These are phyloP conservation scores for Bathynomus jamesi DNA, from an alignment of 1,140 invertebrate species.

Conservation along the genomic window DNA sequence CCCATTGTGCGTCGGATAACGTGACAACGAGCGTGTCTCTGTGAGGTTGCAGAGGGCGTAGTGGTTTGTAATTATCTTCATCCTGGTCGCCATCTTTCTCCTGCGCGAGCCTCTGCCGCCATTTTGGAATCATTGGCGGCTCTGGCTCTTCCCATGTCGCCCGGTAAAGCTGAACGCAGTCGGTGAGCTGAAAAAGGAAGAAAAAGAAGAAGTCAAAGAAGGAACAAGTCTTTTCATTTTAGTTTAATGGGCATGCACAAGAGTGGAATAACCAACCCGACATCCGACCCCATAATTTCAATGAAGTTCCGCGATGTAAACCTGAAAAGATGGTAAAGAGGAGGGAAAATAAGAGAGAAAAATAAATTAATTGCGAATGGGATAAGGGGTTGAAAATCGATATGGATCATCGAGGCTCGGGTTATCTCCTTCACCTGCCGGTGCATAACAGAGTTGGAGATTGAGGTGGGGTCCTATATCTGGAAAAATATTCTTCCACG, in stretches of 20 bases:
- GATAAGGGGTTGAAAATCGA: too few relatives aligned
- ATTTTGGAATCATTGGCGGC: constrained; percentile 22
- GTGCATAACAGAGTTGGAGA: too few relatives aligned
- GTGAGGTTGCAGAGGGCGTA: not conserved
- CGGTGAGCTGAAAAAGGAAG: constrained; percentile 12
- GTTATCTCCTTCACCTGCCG: too few relatives aligned
- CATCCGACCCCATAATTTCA: not conserved
- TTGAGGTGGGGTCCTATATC: too few relatives aligned
- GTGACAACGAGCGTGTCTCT: not conserved
- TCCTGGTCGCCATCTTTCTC: not conserved
- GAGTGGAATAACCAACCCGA: too few relatives aligned
- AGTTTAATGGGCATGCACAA: not conserved
- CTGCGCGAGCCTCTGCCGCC: constrained; percentile 17
- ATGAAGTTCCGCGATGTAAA: too few relatives aligned
- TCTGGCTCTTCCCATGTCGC: constrained; percentile 31
- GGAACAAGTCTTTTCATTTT: not conserved
- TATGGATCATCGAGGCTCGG: too few relatives aligned
- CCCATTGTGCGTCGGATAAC: not conserved
- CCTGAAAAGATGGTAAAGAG: too few relatives aligned
- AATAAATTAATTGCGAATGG: too few relatives aligned
- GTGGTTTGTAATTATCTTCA: not conserved
- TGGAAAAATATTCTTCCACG: too few relatives aligned
- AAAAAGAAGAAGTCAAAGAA: not conserved
- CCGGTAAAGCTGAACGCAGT: constrained; percentile 34
- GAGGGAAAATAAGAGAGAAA: too few relatives aligned